Base-by-base conservation (phyloP, 1,140 invertebrate species). In the Drosophila sproati region DNA sequence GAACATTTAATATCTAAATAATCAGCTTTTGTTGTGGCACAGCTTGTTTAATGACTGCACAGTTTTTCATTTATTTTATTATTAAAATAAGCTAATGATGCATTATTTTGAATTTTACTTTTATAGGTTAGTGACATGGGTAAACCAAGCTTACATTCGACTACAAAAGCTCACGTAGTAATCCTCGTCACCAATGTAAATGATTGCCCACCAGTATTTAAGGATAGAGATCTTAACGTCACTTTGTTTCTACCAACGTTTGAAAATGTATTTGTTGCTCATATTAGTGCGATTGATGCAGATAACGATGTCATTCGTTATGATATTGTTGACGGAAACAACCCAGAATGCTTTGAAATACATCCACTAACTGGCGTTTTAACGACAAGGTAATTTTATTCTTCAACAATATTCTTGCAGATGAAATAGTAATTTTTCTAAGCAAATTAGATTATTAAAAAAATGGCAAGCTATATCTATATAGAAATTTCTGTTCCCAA, bases 161-260 rank as follows among this genome's bases (percentile, higher is more conserved):
- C 96, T 75, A 95, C 94, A 37, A 94, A 94, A 3, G 96, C 96
- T 0, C 94, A 93, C 64, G 96, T 97, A 5, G 93, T 95, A 76
- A 96, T 99, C n/a, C 93, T 94, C 48, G 95, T 98, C 6, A 94
- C 94, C 0, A 97, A 98, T 93, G 95, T 98, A 2, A 98, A 98
- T 93, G 98, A 98, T 87, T 97, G 96, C 79, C 94, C 96, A 7
- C 98, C 98, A 0, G 93, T 93, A 51, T 98, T 98, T 91, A 92
- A 94, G 10, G 93, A 95, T 51, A 92, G 93, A 2, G 93, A 95
- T 75, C 98, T 97, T 91, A 96, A 96, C 77, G 95, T 96, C 0
- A 96, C 96, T 3, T 93, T 99, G 10, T 93, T 98, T 7, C 85
- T 98, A 37, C 98, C 98, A 12, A 97, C 97, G 2, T 96, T 96